Conservation (phyloP, 2,113 vertebrate species). For the Sylvilagus bachmani region DNA sequence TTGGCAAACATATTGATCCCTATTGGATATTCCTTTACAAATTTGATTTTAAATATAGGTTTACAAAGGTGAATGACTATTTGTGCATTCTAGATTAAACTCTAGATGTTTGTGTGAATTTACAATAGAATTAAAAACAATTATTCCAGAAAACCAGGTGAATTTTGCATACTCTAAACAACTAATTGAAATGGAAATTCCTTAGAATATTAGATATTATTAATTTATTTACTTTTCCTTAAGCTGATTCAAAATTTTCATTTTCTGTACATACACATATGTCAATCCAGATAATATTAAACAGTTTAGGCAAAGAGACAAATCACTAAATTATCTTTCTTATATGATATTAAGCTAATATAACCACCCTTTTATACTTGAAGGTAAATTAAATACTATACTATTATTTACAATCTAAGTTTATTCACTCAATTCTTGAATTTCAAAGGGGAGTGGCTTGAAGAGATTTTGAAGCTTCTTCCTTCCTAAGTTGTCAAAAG, state of each 20-base stretch:
- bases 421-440: not conserved
- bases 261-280: not conserved
- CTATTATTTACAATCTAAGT: conserved; percentile 8
- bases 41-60: not conserved
- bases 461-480: not conserved
- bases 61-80: not conserved
- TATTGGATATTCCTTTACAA: conserved; percentile 3
- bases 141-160: not conserved
- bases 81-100: conserved; percentile 3
- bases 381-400: conserved; percentile 15
- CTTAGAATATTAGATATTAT: not conserved
- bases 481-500: not conserved
- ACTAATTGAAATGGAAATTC: conserved; percentile 34
- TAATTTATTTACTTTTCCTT: conserved; percentile 13
- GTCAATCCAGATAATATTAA: not conserved
- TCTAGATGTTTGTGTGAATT: not conserved
- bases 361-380: not conserved
- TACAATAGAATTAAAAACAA: conserved; percentile 25
- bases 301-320: not conserved
- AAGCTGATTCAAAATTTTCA: not conserved
- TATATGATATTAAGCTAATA: not conserved
- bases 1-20: not conserved
- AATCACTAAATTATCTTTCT: conserved; percentile 18
- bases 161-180: conserved; percentile 31
- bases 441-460: not conserved